A percentile compares a stretch with the other conserved stretches of the same genome.
Evolutionary conservation across 2,113 vertebrate genomes (phyloP).

Genomic region (Sylvia atricapilla): DNA sequence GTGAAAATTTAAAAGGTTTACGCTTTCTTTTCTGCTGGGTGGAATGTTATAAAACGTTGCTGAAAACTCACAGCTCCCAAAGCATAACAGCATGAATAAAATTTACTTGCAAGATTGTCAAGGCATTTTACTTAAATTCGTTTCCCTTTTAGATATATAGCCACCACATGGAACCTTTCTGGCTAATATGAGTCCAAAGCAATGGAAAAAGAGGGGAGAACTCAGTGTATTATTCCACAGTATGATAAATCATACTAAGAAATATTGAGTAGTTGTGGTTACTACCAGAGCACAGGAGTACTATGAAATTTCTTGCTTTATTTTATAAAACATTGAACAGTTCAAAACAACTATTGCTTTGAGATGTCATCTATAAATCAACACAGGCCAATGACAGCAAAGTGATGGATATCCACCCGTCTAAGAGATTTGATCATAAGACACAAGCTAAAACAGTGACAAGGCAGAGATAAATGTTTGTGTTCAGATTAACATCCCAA

Average conservation of each 20-base stretch:
- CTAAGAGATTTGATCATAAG: slow-evolving; percentile 68
- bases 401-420: slow-evolving; percentile 71
- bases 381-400: slow-evolving; percentile 54
- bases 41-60: background rate
- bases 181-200: background rate
- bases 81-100: background rate
- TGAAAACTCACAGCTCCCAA: background rate
- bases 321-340: slow-evolving; percentile 62
- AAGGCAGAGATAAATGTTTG: slow-evolving; percentile 77
- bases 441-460: slow-evolving; percentile 72
- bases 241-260: background rate
- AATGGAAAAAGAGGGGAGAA: background rate
- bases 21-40: accelerated
- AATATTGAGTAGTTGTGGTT: slow-evolving; percentile 24
- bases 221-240: background rate
- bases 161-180: background rate
- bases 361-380: slow-evolving; percentile 65
- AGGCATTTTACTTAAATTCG: background rate
- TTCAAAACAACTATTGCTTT: slow-evolving; percentile 69
- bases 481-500: slow-evolving; percentile 76
- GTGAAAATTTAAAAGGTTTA: background rate
- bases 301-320: slow-evolving; percentile 14
- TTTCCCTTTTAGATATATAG: background rate
- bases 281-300: slow-evolving; percentile 5
- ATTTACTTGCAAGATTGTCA: background rate